phyloP scores from a whole-genome alignment of 1,140 invertebrate species.

The Caerostris extrusa region DNA sequence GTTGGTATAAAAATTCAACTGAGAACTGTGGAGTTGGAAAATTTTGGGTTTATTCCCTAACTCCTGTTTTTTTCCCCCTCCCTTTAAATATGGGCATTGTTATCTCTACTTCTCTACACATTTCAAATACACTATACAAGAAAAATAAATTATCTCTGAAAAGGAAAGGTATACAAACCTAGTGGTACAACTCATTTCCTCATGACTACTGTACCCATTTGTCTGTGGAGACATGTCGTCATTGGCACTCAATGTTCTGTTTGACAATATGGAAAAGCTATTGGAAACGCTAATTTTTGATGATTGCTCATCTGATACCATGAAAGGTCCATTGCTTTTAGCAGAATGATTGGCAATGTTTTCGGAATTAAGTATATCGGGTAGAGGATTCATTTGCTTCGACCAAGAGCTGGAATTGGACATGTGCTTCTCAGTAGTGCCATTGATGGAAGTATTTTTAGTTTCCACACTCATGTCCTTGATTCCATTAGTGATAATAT shows the following conservation, averaged over 20 bases:
- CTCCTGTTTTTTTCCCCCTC: too few species aligned
- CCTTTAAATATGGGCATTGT: too few species aligned
- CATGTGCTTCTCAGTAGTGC: neutral
- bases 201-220: conserved; percentile 74
- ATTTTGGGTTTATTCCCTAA: too few species aligned
- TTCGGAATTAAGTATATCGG: conserved; percentile 48
- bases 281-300: conserved; percentile 59
- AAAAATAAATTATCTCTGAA: too few species aligned
- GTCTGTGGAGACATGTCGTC: conserved; percentile 60
- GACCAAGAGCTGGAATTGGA: conserved; percentile 5
- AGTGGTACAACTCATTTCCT: conserved; percentile 76
- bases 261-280: conserved; percentile 37
- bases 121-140: too few species aligned
- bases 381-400: conserved; percentile 19
- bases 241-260: conserved; percentile 58
- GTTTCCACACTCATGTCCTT: neutral
- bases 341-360: conserved; percentile 42
- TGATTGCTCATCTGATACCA: conserved; percentile 17
- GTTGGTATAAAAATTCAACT: too few species aligned
- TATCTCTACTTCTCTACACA: too few species aligned
- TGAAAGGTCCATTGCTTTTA: conserved; percentile 31
- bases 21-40: too few species aligned
- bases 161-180: conserved; percentile 29
- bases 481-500: neutral
- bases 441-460: conserved; percentile 11